A percentile compares a stretch with the other conserved stretches of the same genome.
Evolutionary conservation across 2,113 vertebrate species (phyloP).

Genomic region (Chionomys nivalis): DNA sequence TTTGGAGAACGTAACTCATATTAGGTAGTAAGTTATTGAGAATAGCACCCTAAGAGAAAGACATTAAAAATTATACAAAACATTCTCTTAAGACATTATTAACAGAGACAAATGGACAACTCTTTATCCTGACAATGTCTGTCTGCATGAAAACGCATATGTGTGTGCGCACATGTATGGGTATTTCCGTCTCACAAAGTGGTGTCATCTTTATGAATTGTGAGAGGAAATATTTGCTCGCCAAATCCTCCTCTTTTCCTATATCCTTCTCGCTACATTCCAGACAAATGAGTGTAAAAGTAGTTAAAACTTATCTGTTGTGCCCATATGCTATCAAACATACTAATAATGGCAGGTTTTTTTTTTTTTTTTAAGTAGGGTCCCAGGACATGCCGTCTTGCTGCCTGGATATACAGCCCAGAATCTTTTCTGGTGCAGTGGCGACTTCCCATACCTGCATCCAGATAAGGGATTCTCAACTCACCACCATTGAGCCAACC

Average conservation of each 20-base stretch:
- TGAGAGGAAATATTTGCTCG: slow-evolving; percentile 7
- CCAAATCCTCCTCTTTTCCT: neutral
- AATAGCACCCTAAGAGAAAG: slow-evolving; percentile 94
- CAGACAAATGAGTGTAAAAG: neutral
- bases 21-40: slow-evolving; percentile 93
- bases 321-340: neutral
- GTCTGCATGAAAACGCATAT: neutral
- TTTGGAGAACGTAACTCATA: slow-evolving; percentile 94
- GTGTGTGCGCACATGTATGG: too few relatives aligned
- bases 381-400: neutral
- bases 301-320: neutral
- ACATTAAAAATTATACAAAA: slow-evolving; percentile 49
- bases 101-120: neutral
- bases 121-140: neutral
- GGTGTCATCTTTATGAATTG: neutral
- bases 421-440: neutral
- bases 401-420: neutral
- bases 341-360: neutral
- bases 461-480: neutral
- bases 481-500: neutral
- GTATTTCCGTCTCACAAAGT: neutral
- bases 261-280: neutral
- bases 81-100: neutral
- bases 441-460: neutral
- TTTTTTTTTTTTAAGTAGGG: neutral